These are phyloP conservation scores for Myotis yumanensis DNA, from an alignment of 2,113 vertebrate genomes.

Conservation along the genomic window DNA sequence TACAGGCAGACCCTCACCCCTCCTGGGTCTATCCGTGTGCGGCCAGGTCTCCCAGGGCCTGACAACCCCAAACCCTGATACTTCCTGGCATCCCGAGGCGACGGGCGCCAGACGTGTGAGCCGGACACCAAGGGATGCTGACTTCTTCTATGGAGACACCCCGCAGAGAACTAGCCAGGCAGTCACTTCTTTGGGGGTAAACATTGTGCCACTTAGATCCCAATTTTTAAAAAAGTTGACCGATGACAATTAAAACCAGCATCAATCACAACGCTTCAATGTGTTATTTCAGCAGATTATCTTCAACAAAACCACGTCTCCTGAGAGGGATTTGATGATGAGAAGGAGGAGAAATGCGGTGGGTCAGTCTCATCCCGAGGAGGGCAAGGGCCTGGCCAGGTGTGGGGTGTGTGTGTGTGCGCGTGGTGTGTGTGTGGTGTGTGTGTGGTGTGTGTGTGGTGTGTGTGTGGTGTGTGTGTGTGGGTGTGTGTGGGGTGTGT, in stretches of 20 bases:
- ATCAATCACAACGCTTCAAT: neutral
- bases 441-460: no score
- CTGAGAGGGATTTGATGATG: neutral
- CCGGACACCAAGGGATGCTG: neutral
- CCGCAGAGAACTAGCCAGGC: neutral
- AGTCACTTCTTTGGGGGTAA: neutral
- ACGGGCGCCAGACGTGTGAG: neutral
- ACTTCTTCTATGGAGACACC: neutral
- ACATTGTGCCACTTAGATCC: neutral
- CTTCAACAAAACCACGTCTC: neutral
- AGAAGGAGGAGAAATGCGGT: neutral
- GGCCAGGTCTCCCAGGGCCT: neutral
- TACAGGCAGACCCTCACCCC: neutral
- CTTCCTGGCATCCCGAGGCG: neutral
- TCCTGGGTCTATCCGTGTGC: neutral
- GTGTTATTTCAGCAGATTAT: neutral
- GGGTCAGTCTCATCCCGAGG: neutral
- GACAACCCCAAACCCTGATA: no score
- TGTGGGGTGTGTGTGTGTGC: no score
- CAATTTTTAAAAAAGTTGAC: neutral
- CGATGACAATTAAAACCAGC: neutral
- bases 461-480: no score
- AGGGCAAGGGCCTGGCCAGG: accelerated
- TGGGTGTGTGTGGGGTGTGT: no score
- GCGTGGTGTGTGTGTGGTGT: no score